These are phyloP conservation scores for Drosophila maculinotata DNA, from an alignment of 2,888 invertebrate species.

Conservation along the genomic window DNA sequence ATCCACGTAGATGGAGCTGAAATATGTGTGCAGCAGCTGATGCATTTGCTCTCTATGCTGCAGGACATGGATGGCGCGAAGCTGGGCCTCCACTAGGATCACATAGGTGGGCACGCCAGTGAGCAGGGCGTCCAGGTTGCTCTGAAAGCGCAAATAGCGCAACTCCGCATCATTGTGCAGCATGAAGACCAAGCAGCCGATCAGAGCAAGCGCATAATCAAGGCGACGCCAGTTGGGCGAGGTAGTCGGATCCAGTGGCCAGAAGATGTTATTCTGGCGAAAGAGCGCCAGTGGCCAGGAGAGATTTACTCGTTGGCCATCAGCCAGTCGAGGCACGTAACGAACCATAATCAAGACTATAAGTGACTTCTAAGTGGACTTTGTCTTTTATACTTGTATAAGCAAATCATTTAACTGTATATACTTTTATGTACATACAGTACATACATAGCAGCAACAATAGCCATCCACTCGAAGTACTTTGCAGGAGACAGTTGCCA, in stretches of 20 bases:
- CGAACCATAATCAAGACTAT: conserved; percentile 58
- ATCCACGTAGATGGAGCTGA: conserved; percentile 69
- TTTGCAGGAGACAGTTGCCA: conserved; percentile 41
- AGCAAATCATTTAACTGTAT: conserved; percentile 3
- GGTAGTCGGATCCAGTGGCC: conserved; percentile 71
- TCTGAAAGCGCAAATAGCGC: conserved; percentile 57
- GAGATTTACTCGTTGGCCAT: conserved; percentile 62
- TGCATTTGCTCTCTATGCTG: conserved; percentile 47
- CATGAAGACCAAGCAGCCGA: conserved; percentile 52
- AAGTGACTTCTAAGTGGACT: conserved; percentile 4
- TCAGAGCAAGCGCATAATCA: conserved; percentile 44
- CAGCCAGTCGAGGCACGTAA: conserved; percentile 68
- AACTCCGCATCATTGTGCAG: conserved; percentile 70
- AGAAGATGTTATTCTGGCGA: conserved; percentile 71
- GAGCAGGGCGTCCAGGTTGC: conserved; percentile 64
- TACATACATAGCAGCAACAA: conserved; percentile 3
- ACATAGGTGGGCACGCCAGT: conserved; percentile 75
- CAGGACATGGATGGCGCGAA: conserved; percentile 63
- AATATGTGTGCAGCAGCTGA: conserved; percentile 65
- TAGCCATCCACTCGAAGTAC: conserved; percentile 4
- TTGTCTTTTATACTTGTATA: conserved; percentile 51
- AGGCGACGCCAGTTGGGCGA: conserved; percentile 27
- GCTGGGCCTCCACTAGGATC: conserved; percentile 66
- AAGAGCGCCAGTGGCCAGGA: conserved; percentile 65
- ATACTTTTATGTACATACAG: too few species aligned